phyloP scores from a whole-genome alignment of 2,113 vertebrate genomes.

The Amazona guildingii region DNA sequence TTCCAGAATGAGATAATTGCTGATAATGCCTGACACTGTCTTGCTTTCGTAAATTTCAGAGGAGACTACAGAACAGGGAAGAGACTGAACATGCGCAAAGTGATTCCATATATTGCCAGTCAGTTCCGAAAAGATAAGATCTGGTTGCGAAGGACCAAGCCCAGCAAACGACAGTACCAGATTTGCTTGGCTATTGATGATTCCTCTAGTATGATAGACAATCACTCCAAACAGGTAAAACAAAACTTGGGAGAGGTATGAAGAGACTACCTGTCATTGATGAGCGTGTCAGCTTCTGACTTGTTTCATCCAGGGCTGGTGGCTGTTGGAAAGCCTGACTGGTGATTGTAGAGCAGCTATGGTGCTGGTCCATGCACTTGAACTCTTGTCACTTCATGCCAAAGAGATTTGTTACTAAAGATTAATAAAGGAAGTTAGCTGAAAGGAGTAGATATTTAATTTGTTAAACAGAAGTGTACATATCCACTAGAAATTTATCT shows the following conservation, averaged over 20 bases:
- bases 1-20: not conserved
- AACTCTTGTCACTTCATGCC: not conserved
- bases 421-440: not conserved
- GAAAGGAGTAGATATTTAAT: not conserved
- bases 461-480: not conserved
- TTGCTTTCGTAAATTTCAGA: conserved; percentile 67
- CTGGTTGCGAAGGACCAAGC: conserved; percentile 96
- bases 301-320: not conserved
- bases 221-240: conserved; percentile 95
- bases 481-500: not conserved
- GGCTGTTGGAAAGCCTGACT: not conserved
- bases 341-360: not conserved
- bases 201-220: conserved; percentile 97
- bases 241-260: not conserved
- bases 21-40: not conserved
- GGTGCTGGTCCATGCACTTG: not conserved
- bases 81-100: conserved; percentile 96
- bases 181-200: conserved; percentile 97
- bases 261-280: not conserved
- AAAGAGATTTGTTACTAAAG: not conserved
- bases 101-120: conserved; percentile 97
- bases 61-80: conserved; percentile 97
- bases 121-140: conserved; percentile 99
- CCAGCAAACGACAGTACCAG: conserved; percentile 96
- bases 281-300: not conserved